Percentiles rank a stretch among this genome's conserved stretches.
Conservation (phyloP, 2,888 invertebrate genomes). For the Sesia bembeciformis region DNA sequence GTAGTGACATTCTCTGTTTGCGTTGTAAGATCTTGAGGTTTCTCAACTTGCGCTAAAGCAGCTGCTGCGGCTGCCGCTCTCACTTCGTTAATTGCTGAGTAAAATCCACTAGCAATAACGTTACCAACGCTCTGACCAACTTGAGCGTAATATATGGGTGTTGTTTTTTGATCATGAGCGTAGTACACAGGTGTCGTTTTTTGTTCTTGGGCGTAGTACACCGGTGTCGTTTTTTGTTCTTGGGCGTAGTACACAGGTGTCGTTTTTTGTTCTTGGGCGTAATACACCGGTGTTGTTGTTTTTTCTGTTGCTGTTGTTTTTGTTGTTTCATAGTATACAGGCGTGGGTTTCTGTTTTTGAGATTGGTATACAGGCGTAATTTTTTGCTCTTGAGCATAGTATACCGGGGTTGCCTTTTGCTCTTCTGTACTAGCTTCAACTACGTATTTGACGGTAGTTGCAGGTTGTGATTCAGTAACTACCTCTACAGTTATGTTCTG, state of each 20-base stretch:
- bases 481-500: slow-evolving; percentile 37
- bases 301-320: slow-evolving; percentile 32
- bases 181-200: slow-evolving; percentile 53
- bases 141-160: slow-evolving; percentile 66
- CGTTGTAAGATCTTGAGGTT: slow-evolving; percentile 12
- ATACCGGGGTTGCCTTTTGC: slow-evolving; percentile 12
- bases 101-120: slow-evolving; percentile 59
- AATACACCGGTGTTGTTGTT: slow-evolving; percentile 25
- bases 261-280: slow-evolving; percentile 37
- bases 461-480: slow-evolving; percentile 36
- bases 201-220: slow-evolving; percentile 57
- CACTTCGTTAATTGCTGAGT: slow-evolving; percentile 76
- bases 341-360: slow-evolving; percentile 29
- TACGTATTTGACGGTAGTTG: slow-evolving; percentile 43
- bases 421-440: slow-evolving; percentile 34
- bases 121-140: slow-evolving; percentile 52
- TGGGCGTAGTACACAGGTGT: slow-evolving; percentile 65
- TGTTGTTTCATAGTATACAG: slow-evolving; percentile 55
- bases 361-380: slow-evolving; percentile 58
- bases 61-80: slow-evolving; percentile 78
- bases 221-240: slow-evolving; percentile 25
- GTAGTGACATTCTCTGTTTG: slow-evolving; percentile 17
- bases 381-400: slow-evolving; percentile 44
- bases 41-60: slow-evolving; percentile 73
- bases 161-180: slow-evolving; percentile 28